Conservation (phyloP, 1,140 invertebrate genomes). For the Drosophila ercepeae region DNA sequence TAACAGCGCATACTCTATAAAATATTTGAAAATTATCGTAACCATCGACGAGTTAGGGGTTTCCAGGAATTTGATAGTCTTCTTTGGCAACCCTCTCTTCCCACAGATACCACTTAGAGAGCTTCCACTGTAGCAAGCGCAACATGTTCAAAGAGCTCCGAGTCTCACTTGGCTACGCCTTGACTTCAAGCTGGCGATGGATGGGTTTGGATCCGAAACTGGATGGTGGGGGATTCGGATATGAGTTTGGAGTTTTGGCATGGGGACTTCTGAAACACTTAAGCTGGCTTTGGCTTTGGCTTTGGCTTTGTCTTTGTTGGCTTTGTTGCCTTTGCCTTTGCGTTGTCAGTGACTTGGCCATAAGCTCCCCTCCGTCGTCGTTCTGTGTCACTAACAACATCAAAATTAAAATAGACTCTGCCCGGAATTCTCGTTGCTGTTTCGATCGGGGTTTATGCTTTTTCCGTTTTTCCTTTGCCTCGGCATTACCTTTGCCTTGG, state of each 20-base stretch:
- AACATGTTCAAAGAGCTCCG: slow-evolving; percentile 65
- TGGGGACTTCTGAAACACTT: slow-evolving; percentile 42
- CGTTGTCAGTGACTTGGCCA: slow-evolving; percentile 53
- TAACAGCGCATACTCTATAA: too few species aligned
- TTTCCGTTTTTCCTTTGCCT: not conserved
- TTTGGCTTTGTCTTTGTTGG: slow-evolving; percentile 27
- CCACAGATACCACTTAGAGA: not conserved
- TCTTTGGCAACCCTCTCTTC: too few species aligned
- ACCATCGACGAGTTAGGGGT: too few species aligned
- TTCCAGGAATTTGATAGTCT: too few species aligned
- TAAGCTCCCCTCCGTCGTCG: slow-evolving; percentile 24
- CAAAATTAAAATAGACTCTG: slow-evolving; percentile 75
- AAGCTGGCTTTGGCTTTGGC: slow-evolving; percentile 62
- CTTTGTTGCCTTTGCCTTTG: slow-evolving; percentile 38
- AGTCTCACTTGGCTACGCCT: slow-evolving; percentile 44
- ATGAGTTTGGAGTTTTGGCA: slow-evolving; percentile 6
- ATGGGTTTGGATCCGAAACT: not conserved
- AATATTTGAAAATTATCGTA: too few species aligned
- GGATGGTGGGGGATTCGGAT: not conserved
- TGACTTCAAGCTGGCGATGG: slow-evolving; percentile 24
- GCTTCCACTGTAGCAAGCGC: slow-evolving; percentile 50
- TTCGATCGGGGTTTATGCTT: not conserved
- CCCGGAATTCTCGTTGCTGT: slow-evolving; percentile 10
- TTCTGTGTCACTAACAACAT: slow-evolving; percentile 72
- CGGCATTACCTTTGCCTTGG: slow-evolving; percentile 49